These are phyloP conservation scores for Gambusia holbrooki DNA, from an alignment of 2,113 vertebrate species.

Conservation along the genomic window DNA sequence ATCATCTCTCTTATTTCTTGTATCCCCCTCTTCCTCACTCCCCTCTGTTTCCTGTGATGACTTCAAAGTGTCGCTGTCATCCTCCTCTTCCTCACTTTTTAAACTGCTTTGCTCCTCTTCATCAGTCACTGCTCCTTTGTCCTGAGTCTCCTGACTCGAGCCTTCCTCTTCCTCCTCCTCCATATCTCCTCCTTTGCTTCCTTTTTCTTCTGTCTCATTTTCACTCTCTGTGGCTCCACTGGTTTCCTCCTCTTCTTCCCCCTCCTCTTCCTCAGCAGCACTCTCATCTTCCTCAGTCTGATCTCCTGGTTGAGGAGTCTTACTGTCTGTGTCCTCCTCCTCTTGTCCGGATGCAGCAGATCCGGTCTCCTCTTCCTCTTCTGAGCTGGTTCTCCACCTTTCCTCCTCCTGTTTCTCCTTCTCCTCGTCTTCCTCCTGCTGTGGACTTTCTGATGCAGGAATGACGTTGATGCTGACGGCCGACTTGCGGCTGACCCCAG, in stretches of 20 bases:
- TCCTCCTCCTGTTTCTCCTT: background rate
- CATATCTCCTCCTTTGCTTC: constrained; percentile 18
- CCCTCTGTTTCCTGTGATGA: constrained; percentile 29
- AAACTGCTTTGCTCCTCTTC: constrained; percentile 18
- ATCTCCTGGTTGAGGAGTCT: constrained; percentile 2
- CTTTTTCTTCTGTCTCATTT: constrained; percentile 27
- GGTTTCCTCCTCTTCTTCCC: constrained; percentile 22
- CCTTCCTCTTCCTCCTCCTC: constrained; percentile 32
- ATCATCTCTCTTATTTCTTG: background rate
- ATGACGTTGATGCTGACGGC: constrained; percentile 60
- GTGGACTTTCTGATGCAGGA: constrained; percentile 34
- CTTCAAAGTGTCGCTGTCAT: constrained; percentile 15
- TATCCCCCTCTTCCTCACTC: constrained; percentile 8
- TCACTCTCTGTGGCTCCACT: constrained; percentile 12
- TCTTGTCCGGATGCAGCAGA: background rate
- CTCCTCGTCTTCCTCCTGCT: background rate
- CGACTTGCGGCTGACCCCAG: constrained; percentile 27
- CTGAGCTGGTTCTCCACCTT: constrained; percentile 1
- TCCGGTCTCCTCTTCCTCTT: constrained; percentile 7
- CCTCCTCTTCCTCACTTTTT: constrained; percentile 37
- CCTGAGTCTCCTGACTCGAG: constrained; percentile 34
- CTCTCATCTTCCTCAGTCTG: constrained; percentile 18
- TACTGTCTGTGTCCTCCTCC: background rate
- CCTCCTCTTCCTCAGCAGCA: constrained; percentile 15
- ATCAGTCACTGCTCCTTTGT: constrained; percentile 23